Evolutionary conservation across 2,113 vertebrate species (phyloP).

Genomic region (Vidua macroura): DNA sequence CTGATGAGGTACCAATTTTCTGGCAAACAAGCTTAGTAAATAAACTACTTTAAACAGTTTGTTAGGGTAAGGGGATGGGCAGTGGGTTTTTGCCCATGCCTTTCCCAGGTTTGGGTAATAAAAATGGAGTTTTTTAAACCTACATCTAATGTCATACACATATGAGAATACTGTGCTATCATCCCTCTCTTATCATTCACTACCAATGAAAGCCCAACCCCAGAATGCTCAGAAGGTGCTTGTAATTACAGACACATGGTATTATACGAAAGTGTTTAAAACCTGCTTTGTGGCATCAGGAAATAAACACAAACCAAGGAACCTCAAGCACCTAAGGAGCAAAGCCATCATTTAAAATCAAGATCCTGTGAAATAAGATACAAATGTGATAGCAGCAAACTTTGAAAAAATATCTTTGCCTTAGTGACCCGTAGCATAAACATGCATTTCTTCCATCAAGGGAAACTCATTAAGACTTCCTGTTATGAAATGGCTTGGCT

Average conservation of each 20-base stretch:
- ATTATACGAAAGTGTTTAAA: not conserved
- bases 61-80: not conserved
- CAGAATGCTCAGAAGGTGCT: not conserved
- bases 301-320: not conserved
- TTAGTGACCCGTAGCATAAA: not conserved
- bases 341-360: not conserved
- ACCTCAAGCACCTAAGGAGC: not conserved
- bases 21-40: not conserved
- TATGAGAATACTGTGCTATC: not conserved
- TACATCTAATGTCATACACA: accelerated
- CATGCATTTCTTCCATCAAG: not conserved
- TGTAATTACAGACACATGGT: not conserved
- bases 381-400: not conserved
- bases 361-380: not conserved
- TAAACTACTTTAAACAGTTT: not conserved
- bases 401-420: not conserved
- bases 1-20: not conserved
- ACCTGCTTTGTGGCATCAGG: not conserved
- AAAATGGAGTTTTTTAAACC: not conserved
- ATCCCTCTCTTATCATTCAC: not conserved
- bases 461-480: not conserved
- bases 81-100: accelerated
- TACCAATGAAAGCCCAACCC: not conserved
- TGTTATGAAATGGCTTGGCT: not conserved
- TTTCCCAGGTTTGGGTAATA: not conserved